phyloP scores from a whole-genome alignment of 1,140 invertebrate genomes.

The Pissodes strobi region DNA sequence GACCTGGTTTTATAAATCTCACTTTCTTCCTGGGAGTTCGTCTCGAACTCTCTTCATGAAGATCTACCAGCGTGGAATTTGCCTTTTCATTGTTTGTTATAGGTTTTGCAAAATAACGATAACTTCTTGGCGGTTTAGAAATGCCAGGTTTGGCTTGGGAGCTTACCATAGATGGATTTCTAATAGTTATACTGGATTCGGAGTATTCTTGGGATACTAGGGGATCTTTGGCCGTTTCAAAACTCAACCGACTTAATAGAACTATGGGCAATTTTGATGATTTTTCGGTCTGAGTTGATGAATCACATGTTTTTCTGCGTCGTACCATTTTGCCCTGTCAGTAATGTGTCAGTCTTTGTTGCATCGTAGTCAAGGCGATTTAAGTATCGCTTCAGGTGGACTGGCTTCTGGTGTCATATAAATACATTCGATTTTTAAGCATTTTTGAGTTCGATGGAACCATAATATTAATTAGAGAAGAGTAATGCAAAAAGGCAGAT shows the following conservation, averaged over 20 bases:
- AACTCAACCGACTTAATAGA: neutral
- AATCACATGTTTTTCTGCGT: neutral
- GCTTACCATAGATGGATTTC: constrained; percentile 1
- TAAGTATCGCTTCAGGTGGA: too few relatives aligned
- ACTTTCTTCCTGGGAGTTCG: neutral
- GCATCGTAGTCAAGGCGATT: too few relatives aligned
- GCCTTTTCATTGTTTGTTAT: constrained; percentile 25
- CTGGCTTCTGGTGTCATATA: too few relatives aligned
- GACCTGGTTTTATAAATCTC: constrained; percentile 6
- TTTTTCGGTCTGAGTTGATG: neutral
- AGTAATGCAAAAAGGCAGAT: too few relatives aligned
- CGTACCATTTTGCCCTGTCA: constrained; percentile 3
- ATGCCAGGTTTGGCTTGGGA: neutral
- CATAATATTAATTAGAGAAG: too few relatives aligned
- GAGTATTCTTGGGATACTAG: neutral
- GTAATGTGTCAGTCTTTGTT: too few relatives aligned
- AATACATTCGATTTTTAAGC: too few relatives aligned
- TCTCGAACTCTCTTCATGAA: neutral
- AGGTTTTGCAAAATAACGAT: constrained; percentile 11
- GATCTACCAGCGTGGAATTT: constrained; percentile 16
- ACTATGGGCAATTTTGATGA: neutral
- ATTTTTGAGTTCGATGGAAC: too few relatives aligned
- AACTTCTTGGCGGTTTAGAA: constrained; percentile 16
- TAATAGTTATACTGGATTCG: constrained; percentile 3
- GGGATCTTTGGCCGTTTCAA: neutral